Conservation (phyloP, 1,140 invertebrate species). For the Caenorhabditis brenneri region DNA sequence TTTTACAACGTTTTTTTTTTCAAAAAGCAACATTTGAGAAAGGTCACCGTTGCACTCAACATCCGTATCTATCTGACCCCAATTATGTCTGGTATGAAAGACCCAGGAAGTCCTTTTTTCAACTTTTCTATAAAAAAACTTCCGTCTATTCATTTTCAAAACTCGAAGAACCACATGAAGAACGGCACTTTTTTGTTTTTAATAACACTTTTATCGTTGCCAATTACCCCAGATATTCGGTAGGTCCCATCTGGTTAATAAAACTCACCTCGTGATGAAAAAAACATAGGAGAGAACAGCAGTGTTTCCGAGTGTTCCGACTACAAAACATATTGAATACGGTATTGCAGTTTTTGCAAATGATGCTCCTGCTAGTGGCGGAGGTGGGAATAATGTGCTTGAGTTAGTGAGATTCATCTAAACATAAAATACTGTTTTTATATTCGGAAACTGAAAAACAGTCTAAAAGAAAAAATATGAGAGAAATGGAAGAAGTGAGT, state of each 20-base stretch:
- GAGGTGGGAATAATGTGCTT: conserved; percentile 17
- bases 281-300: conserved; percentile 52
- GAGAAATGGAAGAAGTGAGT: background rate
- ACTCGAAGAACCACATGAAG: background rate
- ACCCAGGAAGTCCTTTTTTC: background rate
- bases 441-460: background rate
- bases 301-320: conserved; percentile 49
- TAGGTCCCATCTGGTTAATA: background rate
- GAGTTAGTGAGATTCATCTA: conserved; percentile 30
- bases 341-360: conserved; percentile 46
- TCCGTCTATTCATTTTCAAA: background rate
- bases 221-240: background rate
- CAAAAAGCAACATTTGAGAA: background rate
- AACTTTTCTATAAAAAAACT: background rate
- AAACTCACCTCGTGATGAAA: conserved; percentile 49
- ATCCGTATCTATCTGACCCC: background rate
- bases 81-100: background rate
- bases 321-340: conserved; percentile 49
- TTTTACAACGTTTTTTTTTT: too few species aligned
- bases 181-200: background rate
- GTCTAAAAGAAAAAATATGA: background rate
- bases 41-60: background rate
- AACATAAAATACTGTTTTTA: too few species aligned
- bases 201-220: background rate
- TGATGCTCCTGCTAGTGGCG: conserved; percentile 16